These are phyloP conservation scores for Pristionchus fissidentatus DNA, from an alignment of 2,888 invertebrate genomes.

Conservation along the genomic window DNA sequence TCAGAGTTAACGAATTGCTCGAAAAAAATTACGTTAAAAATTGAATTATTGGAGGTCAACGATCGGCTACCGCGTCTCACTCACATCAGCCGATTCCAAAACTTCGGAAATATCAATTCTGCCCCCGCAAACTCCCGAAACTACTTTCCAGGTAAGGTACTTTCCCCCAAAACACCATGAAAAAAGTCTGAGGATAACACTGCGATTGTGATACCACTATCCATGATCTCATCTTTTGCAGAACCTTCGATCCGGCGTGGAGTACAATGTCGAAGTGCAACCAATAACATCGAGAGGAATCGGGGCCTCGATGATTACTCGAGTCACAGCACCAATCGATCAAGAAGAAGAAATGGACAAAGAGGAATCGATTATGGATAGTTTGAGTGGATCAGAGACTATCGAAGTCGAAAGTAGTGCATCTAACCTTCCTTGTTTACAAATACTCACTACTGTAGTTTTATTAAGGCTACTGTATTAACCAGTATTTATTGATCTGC, in stretches of 20 bases:
- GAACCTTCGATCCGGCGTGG: conserved; percentile 54
- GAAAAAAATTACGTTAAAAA: background rate
- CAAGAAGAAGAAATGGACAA: background rate
- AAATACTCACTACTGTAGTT: no score
- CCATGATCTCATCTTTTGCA: no score
- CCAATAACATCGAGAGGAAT: conserved; percentile 37
- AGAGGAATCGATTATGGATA: conserved; percentile 48
- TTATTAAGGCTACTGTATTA: no score
- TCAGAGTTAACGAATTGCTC: background rate
- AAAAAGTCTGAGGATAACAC: no score
- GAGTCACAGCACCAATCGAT: background rate
- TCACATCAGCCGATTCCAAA: background rate
- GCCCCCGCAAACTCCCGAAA: conserved; percentile 22
- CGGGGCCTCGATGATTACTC: conserved; percentile 51
- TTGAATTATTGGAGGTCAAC: conserved; percentile 20
- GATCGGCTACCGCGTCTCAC: conserved; percentile 39
- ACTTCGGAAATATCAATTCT: conserved; percentile 31
- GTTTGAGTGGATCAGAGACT: conserved; percentile 61
- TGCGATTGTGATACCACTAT: no score
- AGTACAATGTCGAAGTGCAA: conserved; percentile 60
- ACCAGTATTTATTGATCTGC: no score
- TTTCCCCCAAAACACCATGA: no score
- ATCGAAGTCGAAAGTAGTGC: no score
- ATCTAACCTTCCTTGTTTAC: no score
- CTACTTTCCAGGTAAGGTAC: no score